These are phyloP conservation scores for Stichodactyla mertensii DNA, from an alignment of 64 coral and sea anemone species.

Conservation along the genomic window DNA sequence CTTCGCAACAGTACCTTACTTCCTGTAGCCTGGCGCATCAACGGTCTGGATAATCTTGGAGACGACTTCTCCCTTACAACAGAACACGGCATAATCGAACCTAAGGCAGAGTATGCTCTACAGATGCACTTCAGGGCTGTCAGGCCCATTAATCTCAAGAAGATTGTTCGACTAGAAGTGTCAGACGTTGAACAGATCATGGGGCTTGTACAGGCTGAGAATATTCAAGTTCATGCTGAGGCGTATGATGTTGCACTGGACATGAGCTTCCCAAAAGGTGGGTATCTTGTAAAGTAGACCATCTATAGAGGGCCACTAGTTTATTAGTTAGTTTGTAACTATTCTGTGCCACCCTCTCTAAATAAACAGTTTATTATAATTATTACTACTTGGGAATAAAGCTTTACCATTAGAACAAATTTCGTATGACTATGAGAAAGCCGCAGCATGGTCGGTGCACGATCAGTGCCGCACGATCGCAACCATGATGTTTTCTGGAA, in stretches of 20 bases:
- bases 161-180: conserved; percentile 88
- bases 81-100: conserved; percentile 85
- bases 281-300: no score
- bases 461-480: no score
- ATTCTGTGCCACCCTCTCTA: no score
- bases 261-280: conserved; percentile 99
- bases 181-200: conserved; percentile 99
- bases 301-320: no score
- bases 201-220: conserved; percentile 96
- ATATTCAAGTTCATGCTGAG: conserved; percentile 91
- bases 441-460: no score
- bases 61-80: conserved; percentile 95
- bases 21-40: conserved; percentile 85
- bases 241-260: conserved; percentile 95
- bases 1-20: conserved; percentile 95
- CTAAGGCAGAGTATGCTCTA: conserved; percentile 88
- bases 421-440: no score
- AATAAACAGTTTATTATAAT: no score
- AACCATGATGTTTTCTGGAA: no score
- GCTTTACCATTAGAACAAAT: no score
- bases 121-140: conserved; percentile 95
- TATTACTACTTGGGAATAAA: no score
- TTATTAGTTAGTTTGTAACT: no score
- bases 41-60: conserved; percentile 95
- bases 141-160: conserved; percentile 82